Evolutionary conservation across 2,797 vertebrate species (phyloP).

Genomic region (Yasuhikotakia modesta): DNA sequence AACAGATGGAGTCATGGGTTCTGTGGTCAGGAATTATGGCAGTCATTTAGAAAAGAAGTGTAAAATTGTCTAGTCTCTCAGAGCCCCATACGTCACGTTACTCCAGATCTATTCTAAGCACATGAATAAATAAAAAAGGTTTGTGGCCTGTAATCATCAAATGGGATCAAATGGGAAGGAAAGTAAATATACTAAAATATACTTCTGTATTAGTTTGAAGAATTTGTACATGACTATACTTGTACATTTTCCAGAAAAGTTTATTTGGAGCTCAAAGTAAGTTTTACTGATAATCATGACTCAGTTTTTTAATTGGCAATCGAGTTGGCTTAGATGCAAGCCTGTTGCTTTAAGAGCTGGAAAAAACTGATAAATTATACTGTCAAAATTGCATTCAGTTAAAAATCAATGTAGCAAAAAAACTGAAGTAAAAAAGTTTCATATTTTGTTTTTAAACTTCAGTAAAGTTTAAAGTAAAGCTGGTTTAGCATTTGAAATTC

Average conservation of each 20-base stretch:
- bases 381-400: background rate
- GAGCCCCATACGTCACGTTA: constrained; percentile 17
- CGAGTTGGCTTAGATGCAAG: background rate
- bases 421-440: too few relatives aligned
- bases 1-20: constrained; percentile 15
- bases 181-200: background rate
- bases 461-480: too few relatives aligned
- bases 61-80: constrained; percentile 10
- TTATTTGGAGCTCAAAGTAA: background rate
- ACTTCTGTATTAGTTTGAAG: background rate
- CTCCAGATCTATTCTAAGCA: constrained; percentile 13
- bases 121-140: constrained; percentile 4
- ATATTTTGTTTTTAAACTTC: too few relatives aligned
- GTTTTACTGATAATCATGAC: background rate
- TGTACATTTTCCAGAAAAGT: background rate
- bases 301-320: background rate
- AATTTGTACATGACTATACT: too few relatives aligned
- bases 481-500: too few relatives aligned
- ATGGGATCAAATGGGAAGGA: background rate
- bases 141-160: constrained; percentile 4
- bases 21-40: constrained; percentile 25
- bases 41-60: constrained; percentile 3
- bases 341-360: background rate
- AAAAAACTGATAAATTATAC: background rate
- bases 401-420: too few relatives aligned